Evolutionary conservation across 2,113 vertebrate genomes (phyloP), one percentile per base, ranked within the genome.

Genomic region (Caracal caracal): DNA sequence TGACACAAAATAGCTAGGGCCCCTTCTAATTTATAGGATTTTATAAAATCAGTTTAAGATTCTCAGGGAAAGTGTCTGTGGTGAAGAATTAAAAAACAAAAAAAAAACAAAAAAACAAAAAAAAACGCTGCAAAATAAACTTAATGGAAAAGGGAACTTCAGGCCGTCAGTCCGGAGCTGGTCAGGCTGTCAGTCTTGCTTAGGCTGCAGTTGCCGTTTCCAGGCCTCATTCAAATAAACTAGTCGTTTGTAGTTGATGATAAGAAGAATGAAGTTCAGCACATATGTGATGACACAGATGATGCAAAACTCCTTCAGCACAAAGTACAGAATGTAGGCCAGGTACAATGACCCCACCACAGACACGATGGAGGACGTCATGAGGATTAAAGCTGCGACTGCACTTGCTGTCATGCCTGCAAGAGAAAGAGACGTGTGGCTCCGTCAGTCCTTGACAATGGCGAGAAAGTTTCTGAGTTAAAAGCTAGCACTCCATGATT

Each of bases 201-300:
- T 99, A 96, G 98, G 99, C 98, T 99, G 99, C 95, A 99, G 99
- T 96, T 99, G 99, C 98, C 99, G 99, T 98, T 99, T 99, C 99
- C 99, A 99, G 98, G 99, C 99, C 97, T 99, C 99, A 10, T 99
- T 99, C 99, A 99, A 99, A 99, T 99, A 99, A 99, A 99, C 99
- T 98, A 99, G 99, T 99, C 99, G 99, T 99, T 99, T 99, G 99
- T 99, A 99, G 99, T 99, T 99, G 99, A 99, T 99, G 97, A 99
- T 99, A 98, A 99, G 99, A 98, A 99, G 99, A 98, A 99, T 99
- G 99, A 99, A 99, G 99, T 99, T 99, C 99, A 99, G 99, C 98
- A 98, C 98, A 3, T 99, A 99, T 75, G 99, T 99, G 99, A 99
- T 97, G 98, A 99, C 94, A 97, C 99, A 99, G 99, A 99, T 99